Evolutionary conservation across 2,113 vertebrate species (phyloP), one percentile per base, ranked within the genome.

Genomic region (Lynx canadensis): DNA sequence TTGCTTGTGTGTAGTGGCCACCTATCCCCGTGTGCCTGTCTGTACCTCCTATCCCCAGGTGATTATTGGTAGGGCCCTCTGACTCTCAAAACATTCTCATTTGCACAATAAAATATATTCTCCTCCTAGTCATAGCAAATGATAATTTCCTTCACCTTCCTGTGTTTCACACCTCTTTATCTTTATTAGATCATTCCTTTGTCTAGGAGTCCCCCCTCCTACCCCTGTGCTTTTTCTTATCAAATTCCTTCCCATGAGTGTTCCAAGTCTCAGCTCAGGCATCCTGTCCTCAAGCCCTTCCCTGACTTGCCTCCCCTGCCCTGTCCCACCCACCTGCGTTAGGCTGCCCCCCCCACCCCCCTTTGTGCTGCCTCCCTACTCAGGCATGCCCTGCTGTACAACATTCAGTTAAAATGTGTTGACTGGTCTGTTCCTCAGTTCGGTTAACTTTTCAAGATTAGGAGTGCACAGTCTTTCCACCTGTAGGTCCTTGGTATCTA

Each of bases 311-410:
- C 45, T 45, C 33, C 66, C 41, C 18, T 48, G 41, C 41, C 60
- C 19, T 27, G 9, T 18, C 55, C 80, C 31, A 12, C 10, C 31
- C 9, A 4, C 38, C 55, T 69, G 8, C 15, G 1, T 27, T 29
- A 8, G 4, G 10, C 7, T 33, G 11, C 11, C 74, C 57, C 21
- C 7, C 45, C 45, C 45, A 0, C 7, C 7, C 45, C 45, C 31
- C 69, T 68, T 31, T 33, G 7, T 27, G 23, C 69, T 88, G 38
- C 79, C 83, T 14, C 1, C 5, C 33, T 7, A 23, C 45, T 8
- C 29, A 25, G 55, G 55, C 0, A 1, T 11, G 0, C 48, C n/a
- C 12, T 33, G 11, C 68, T 27, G 1, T n/a, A 45, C 15, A 33
- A 1, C 38, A 48, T n/a, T 31, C 86, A 6, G 3, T 63, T 23